phyloP scores from a whole-genome alignment of 2,113 vertebrate species.

The Eulacestoma nigropectus region DNA sequence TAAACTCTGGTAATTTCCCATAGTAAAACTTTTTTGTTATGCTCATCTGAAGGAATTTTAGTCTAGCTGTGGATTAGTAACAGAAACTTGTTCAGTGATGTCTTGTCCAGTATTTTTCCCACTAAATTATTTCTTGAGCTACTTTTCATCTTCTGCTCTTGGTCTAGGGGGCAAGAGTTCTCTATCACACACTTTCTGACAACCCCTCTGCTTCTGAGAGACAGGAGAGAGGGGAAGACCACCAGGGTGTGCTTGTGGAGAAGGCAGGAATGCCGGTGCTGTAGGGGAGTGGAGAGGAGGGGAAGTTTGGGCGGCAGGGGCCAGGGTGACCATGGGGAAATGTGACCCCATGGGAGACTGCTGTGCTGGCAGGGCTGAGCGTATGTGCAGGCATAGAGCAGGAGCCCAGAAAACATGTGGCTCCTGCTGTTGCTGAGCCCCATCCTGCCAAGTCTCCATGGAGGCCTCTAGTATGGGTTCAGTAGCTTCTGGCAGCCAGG shows the following conservation, averaged over 20 bases:
- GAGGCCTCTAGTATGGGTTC: neutral
- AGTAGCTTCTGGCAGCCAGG: constrained; percentile 26
- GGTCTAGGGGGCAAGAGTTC: neutral
- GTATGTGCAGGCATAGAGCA: neutral
- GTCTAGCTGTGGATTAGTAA: neutral
- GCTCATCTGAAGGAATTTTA: neutral
- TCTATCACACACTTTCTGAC: neutral
- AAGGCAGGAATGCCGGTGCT: neutral
- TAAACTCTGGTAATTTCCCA: neutral
- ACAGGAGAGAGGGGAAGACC: neutral
- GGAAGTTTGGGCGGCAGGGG: rapidly evolving
- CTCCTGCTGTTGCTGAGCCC: constrained; percentile 48
- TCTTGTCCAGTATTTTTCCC: neutral
- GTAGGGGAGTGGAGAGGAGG: neutral
- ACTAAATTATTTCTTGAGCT: neutral
- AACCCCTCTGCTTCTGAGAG: neutral
- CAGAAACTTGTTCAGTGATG: neutral
- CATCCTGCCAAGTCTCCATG: constrained; percentile 14
- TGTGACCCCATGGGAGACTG: neutral
- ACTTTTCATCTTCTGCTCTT: neutral
- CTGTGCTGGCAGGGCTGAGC: neutral
- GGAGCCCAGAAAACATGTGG: constrained; percentile 32
- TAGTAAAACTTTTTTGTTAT: neutral
- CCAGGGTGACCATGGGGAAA: neutral
- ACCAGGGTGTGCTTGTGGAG: neutral